Evolutionary conservation across 2,797 vertebrate species (phyloP).

Genomic region (Onychomys torridus): DNA sequence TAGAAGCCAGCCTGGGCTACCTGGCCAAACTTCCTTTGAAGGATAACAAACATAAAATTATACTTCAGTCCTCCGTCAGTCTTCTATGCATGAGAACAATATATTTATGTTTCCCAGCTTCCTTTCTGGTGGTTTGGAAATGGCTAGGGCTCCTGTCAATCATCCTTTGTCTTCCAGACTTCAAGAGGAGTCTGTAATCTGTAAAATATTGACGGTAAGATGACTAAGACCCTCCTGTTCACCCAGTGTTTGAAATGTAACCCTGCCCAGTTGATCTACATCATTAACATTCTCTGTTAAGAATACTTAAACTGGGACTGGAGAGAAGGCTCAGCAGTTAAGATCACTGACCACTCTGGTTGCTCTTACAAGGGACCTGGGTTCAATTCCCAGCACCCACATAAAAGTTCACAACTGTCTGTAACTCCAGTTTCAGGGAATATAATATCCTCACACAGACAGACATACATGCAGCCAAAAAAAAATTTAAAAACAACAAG

Average conservation of each 20-base stretch:
- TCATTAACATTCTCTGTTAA: neutral
- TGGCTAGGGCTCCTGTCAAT: constrained; percentile 41
- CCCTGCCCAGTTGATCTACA: neutral
- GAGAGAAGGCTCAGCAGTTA: no score
- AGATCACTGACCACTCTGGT: no score
- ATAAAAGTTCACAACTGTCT: no score
- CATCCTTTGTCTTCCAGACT: constrained; percentile 83
- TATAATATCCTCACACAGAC: no score
- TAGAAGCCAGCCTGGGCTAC: neutral
- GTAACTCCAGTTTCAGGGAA: no score
- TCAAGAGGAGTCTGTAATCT: constrained; percentile 94
- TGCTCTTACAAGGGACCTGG: no score
- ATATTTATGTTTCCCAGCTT: constrained; percentile 3
- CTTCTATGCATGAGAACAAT: neutral
- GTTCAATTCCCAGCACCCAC: no score
- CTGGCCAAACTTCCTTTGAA: neutral
- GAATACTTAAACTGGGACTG: neutral
- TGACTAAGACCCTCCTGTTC: constrained; percentile 1
- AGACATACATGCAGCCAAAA: no score
- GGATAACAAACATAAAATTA: no score
- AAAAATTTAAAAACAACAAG: neutral
- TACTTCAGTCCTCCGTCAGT: neutral
- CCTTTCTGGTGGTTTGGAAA: constrained; percentile 4
- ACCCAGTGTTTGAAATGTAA: neutral
- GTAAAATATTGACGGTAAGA: constrained; percentile 77